phyloP scores from a whole-genome alignment of 2,113 vertebrate genomes.

The Lycaon pictus region DNA sequence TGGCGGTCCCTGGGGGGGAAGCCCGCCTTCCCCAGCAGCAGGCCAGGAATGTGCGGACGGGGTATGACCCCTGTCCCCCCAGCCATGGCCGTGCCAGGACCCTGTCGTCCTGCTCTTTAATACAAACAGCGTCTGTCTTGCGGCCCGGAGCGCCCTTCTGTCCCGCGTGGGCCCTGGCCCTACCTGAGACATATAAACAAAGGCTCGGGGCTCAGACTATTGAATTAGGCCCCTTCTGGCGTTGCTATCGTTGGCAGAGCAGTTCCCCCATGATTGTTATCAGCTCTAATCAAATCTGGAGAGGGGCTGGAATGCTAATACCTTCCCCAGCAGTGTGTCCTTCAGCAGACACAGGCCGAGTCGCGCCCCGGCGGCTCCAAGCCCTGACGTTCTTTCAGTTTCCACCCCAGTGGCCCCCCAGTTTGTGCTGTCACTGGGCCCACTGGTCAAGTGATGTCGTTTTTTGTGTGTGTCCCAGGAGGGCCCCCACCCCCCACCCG shows the following conservation, averaged over 20 bases:
- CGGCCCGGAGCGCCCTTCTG: slow-evolving; percentile 36
- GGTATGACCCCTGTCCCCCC: slow-evolving; percentile 52
- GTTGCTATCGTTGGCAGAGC: slow-evolving; percentile 89
- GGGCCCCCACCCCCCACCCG: too few relatives aligned
- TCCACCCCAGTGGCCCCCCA: accelerated
- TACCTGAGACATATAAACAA: slow-evolving; percentile 86
- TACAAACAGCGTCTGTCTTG: slow-evolving; percentile 57
- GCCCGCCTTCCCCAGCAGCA: slow-evolving; percentile 11
- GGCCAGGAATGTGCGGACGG: slow-evolving; percentile 22
- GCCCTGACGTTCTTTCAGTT: accelerated
- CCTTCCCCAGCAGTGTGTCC: slow-evolving; percentile 73
- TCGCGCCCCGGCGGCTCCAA: accelerated
- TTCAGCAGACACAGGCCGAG: background rate
- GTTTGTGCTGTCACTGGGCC: accelerated
- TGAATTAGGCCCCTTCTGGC: slow-evolving; percentile 83
- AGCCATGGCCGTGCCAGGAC: background rate
- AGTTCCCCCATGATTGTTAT: slow-evolving; percentile 88
- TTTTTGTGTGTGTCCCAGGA: background rate
- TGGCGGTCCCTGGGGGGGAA: background rate
- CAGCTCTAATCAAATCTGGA: slow-evolving; percentile 91
- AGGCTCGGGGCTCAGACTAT: slow-evolving; percentile 82
- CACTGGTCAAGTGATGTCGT: accelerated
- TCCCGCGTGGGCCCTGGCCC: slow-evolving; percentile 49
- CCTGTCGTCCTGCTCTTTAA: slow-evolving; percentile 38
- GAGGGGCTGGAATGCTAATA: slow-evolving; percentile 84